A percentile compares a stretch with the other conserved stretches of the same genome.
These are phyloP conservation scores for Eilema sororculum DNA, from an alignment of 2,888 invertebrate genomes.

Conservation along the genomic window DNA sequence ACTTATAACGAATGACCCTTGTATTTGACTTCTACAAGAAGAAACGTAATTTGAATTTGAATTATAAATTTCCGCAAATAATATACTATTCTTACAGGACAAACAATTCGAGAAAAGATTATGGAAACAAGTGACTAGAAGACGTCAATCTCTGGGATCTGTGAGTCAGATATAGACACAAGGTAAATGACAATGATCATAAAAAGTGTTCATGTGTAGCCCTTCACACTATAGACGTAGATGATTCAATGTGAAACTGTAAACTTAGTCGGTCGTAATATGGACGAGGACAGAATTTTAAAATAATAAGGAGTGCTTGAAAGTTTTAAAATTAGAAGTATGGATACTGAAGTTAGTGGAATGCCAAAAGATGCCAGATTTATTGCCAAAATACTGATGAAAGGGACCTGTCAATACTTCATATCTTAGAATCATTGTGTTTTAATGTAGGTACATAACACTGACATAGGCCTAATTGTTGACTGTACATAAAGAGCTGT, in stretches of 20 bases:
- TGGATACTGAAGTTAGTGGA: conserved; percentile 45
- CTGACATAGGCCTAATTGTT: conserved; percentile 50
- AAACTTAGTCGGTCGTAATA: conserved; percentile 33
- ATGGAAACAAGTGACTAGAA: conserved; percentile 93
- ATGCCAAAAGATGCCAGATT: conserved; percentile 73
- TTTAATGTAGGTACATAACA: conserved; percentile 40
- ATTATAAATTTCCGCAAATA: conserved; percentile 40
- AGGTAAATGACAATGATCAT: conserved; percentile 44
- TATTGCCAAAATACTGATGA: conserved; percentile 77
- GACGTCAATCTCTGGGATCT: conserved; percentile 88
- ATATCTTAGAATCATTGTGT: conserved; percentile 77
- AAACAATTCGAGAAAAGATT: conserved; percentile 92
- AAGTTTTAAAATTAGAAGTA: conserved; percentile 37
- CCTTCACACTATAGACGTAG: conserved; percentile 41
- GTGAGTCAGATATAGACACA: conserved; percentile 77
- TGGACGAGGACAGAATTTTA: conserved; percentile 31
- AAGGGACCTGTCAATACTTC: conserved; percentile 82
- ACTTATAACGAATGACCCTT: conserved; percentile 38
- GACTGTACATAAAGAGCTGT: conserved; percentile 63
- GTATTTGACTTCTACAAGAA: conserved; percentile 25
- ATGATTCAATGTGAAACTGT: conserved; percentile 39
- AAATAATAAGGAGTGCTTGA: conserved; percentile 32
- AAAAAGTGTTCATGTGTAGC: conserved; percentile 62
- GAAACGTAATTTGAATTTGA: background rate
- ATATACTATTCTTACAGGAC: conserved; percentile 86